A percentile compares a stretch with the other conserved stretches of the same genome.
phyloP scores from a whole-genome alignment of 2,113 vertebrate genomes.

The Laterallus jamaicensis region DNA sequence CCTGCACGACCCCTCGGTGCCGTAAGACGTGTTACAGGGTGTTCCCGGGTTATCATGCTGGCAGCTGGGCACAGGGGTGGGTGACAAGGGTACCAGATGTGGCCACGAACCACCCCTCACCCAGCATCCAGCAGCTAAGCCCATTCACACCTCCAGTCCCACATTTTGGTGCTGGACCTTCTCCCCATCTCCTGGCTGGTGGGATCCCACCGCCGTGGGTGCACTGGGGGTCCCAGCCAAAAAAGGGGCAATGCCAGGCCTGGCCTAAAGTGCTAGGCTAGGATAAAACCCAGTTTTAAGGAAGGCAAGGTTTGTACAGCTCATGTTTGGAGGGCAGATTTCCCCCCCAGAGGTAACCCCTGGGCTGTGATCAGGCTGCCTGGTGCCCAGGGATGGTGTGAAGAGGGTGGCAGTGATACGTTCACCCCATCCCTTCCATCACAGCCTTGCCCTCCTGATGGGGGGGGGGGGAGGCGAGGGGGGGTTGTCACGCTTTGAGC shows the following conservation, averaged over 20 bases:
- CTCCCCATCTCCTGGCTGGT: neutral
- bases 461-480: too few relatives aligned
- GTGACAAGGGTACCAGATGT: neutral
- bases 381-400: accelerated
- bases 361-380: accelerated
- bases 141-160: neutral
- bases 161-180: accelerated
- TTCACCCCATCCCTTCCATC: neutral
- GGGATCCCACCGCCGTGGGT: accelerated
- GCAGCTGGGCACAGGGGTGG: accelerated
- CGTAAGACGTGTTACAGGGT: accelerated
- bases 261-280: neutral
- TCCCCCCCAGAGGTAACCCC: neutral
- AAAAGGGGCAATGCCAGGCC: neutral
- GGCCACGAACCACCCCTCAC: neutral
- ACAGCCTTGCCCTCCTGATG: neutral
- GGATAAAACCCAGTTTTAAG: neutral
- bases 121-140: neutral
- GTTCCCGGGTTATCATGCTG: accelerated
- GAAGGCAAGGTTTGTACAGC: neutral
- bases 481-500: accelerated
- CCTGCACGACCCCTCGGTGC: too few relatives aligned
- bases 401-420: accelerated
- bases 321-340: neutral
- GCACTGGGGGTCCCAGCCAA: accelerated